Conservation (phyloP, 2,113 vertebrate genomes). For the Thinocorus orbignyianus region DNA sequence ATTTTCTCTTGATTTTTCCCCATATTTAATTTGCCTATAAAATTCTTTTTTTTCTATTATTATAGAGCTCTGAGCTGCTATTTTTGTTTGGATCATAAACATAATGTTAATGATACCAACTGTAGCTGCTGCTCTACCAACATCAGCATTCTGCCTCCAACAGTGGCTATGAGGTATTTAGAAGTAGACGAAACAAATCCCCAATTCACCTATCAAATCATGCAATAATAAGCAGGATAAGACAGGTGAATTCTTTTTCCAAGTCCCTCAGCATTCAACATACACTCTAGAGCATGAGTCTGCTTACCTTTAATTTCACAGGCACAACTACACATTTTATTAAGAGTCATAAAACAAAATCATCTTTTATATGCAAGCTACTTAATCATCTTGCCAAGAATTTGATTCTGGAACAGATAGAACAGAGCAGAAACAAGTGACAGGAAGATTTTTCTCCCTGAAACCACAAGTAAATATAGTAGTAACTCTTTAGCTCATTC, state of each 20-base stretch:
- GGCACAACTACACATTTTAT: background rate
- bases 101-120: background rate
- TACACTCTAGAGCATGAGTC: background rate
- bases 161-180: background rate
- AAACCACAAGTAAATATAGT: background rate
- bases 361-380: background rate
- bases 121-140: background rate
- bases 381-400: background rate
- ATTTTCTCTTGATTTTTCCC: background rate
- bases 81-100: background rate
- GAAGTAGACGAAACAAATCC: background rate
- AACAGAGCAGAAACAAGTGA: fast-evolving
- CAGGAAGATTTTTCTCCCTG: background rate
- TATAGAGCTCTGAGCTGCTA: background rate
- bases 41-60: background rate
- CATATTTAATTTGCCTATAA: background rate
- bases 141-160: background rate
- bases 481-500: background rate
- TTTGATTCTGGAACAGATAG: background rate
- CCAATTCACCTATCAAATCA: background rate
- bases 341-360: background rate
- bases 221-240: background rate
- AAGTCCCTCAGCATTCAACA: background rate
- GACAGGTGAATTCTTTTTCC: background rate
- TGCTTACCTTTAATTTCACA: background rate